Conservation (phyloP, 2,888 invertebrate species). For the Oxyscelio sp. region DNA sequence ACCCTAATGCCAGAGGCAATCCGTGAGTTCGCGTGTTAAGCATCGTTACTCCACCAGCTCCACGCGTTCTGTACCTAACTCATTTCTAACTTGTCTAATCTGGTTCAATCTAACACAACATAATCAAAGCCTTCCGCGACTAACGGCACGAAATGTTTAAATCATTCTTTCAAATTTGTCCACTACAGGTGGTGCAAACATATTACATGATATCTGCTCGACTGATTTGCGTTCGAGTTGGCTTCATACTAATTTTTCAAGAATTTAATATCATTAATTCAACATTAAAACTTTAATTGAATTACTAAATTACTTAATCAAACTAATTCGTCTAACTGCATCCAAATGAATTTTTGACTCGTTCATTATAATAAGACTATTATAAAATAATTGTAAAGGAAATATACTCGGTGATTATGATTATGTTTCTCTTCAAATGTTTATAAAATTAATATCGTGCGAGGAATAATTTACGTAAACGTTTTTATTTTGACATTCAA, state of each 20-base stretch:
- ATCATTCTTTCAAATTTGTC: slow-evolving; percentile 53
- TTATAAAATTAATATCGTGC: no score
- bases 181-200: slow-evolving; percentile 2
- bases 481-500: no score
- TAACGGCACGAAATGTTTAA: slow-evolving; percentile 80
- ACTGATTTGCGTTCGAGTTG: slow-evolving; percentile 65
- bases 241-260: slow-evolving; percentile 68
- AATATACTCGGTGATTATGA: not conserved
- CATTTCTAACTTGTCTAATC: slow-evolving; percentile 81
- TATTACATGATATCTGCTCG: slow-evolving; percentile 62
- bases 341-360: slow-evolving; percentile 23
- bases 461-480: no score
- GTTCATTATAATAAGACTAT: not conserved
- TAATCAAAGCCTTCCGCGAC: slow-evolving; percentile 80
- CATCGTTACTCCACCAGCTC: slow-evolving; percentile 79
- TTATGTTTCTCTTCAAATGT: not conserved
- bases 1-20: no score
- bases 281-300: slow-evolving; percentile 16
- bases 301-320: slow-evolving; percentile 53
- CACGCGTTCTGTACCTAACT: slow-evolving; percentile 80
- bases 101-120: slow-evolving; percentile 78
- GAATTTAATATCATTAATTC: slow-evolving; percentile 57
- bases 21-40: slow-evolving; percentile 78
- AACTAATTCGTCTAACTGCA: slow-evolving; percentile 68
- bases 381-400: not conserved